Percentiles rank a stretch among this genome's conserved stretches.
phyloP scores from a whole-genome alignment of 1,140 invertebrate species.

The Habropoda laboriosa region DNA sequence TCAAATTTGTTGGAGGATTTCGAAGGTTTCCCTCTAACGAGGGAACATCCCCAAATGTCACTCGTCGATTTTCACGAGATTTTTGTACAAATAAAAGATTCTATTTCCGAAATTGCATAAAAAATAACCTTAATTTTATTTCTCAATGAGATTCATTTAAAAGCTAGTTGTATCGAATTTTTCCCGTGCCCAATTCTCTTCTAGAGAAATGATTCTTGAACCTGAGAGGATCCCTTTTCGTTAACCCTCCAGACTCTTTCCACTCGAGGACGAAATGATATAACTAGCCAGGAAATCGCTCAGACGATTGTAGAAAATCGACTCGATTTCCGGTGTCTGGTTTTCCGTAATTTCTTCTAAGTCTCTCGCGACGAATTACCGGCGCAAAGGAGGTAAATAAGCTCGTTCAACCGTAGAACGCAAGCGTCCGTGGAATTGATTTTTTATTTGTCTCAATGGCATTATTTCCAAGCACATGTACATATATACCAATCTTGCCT shows the following conservation, averaged over 20 bases:
- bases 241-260: background rate
- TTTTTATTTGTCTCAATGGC: slow-evolving; percentile 59
- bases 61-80: too few species aligned
- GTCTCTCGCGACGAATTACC: slow-evolving; percentile 22
- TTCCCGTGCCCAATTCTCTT: background rate
- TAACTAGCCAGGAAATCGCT: slow-evolving; percentile 24
- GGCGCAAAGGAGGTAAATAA: slow-evolving; percentile 48
- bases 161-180: too few species aligned
- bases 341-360: slow-evolving; percentile 41
- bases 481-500: background rate
- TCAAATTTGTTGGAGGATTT: too few species aligned
- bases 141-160: too few species aligned
- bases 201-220: background rate
- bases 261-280: background rate
- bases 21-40: too few species aligned
- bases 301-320: slow-evolving; percentile 36
- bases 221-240: background rate
- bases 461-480: background rate
- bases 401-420: slow-evolving; percentile 20
- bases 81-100: too few species aligned
- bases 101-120: too few species aligned
- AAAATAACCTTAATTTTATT: too few species aligned
- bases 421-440: slow-evolving; percentile 56
- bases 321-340: slow-evolving; percentile 30
- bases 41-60: too few species aligned